Evolutionary conservation across 92 coral and sea anemone species (phyloP), one percentile per base, ranked within the genome.

Genomic region (Parazoanthus swiftii): DNA sequence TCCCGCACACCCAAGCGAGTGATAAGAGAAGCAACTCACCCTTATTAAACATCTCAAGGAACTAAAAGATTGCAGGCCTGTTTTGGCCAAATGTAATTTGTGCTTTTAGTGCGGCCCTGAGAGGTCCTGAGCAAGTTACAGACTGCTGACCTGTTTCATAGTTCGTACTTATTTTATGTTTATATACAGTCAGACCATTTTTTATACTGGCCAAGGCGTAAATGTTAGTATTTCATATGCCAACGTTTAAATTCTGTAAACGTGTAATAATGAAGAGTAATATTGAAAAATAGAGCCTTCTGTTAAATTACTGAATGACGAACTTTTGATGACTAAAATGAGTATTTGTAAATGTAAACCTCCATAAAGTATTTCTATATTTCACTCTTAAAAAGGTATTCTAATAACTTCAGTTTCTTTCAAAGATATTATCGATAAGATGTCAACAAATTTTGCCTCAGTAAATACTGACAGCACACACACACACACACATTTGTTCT

Each of bases 11-110:
- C 95, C 91, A 97, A 97, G 98, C 92, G 95, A 91, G 82, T 94
- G 85, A 93, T 93, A 76, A 98, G 99, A 73, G 99, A 97, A 88
- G 98, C 99, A 39, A 78, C 98, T 68, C 94, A 91, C 79, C 99
- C 99, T 67, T 97, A 97, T 88, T 97, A 90, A 93, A 85, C 79
- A 67, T 71, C 87, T 26, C 25, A 68, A 46, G 87, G 87, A 71
- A 70, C 38, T 84, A 66, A 66, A 84, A n/a, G 70, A 84, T 44
- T 72, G 5, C 79, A 71, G 66, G 77, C 87, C 79, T 11, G 36
- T 76, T 10, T 51, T 43, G 78, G 78, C 67, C 77, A 26, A 18
- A 18, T 71, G 66, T 72, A 84, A 44, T 44, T 43, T 84, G 79
- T 48, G 66, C 76, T 84, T 84, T 84, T 71, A 84, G 72, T 70